Evolutionary conservation across 2,113 vertebrate species (phyloP), one percentile per base, ranked within the genome.

Genomic region (Lepus timidus): DNA sequence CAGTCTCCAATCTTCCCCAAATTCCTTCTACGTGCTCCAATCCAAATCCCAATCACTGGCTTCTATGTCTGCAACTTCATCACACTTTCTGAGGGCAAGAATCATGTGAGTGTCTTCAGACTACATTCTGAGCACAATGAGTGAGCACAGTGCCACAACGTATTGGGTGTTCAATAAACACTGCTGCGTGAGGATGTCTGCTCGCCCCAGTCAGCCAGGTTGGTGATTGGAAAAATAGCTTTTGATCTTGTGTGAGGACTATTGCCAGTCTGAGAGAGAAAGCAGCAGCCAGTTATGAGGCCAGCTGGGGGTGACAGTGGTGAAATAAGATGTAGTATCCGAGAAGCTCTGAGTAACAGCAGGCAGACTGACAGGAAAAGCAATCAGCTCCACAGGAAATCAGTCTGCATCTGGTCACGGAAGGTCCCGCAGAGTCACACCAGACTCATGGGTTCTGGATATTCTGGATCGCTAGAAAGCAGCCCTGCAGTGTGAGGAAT

Each of bases 341-440:
- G 3, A 36, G 19, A 6, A 64, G 25, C 5, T 12, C 27, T 49
- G 49, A 31, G 65, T 8, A 44, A 27, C 44, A 73, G 70, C 9
- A 17, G 10, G 9, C 0, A 3, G 12, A 44, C 6, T 6, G 44
- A 55, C 3, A 10, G 1, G 33, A 73, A 31, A 17, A 4, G 6
- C 36, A 78, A 12, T 31, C 44, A 79, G 73, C 19, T 55, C 73
- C n/a, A 29, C 9, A 65, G 58, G 19, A 74, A 36, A 31, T 29
- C 19, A 52, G 78, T 16, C 25, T 65, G 68, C 22, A 67, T 62
- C 20, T 31, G 27, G 75, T 65, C 82, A 87, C 29, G 11, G 65
- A 19, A 9, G 2, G 44, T n/a, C 25, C 27, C 92, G 86, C 25
- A 44, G 33, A 62, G 29, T 27, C 65, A 64, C 6, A 12, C 25